Conservation (phyloP, 2,797 vertebrate species). For the Chrysocyon brachyurus region DNA sequence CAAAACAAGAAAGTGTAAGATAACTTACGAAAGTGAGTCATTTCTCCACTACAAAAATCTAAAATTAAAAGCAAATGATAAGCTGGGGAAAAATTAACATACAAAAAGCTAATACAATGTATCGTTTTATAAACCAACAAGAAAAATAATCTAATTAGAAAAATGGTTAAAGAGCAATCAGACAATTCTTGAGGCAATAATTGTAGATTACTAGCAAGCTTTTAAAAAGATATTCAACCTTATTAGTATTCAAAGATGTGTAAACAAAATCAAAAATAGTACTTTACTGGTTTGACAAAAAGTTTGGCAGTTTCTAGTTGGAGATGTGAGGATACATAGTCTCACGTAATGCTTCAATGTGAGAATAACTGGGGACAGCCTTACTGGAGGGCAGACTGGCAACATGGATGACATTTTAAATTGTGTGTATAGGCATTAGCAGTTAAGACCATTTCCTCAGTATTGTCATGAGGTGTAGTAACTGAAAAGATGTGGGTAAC, state of each 20-base stretch:
- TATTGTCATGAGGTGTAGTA: background rate
- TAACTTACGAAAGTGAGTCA: background rate
- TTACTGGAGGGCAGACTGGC: background rate
- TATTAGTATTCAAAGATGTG: constrained; percentile 34
- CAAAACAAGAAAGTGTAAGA: background rate
- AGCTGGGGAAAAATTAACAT: background rate
- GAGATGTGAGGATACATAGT: background rate
- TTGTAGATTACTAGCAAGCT: background rate
- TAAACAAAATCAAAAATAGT: background rate
- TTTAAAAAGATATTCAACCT: background rate
- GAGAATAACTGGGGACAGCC: background rate
- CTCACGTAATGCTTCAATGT: constrained; percentile 30
- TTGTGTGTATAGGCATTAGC: background rate
- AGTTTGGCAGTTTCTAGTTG: background rate
- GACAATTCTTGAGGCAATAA: background rate
- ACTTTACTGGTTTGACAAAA: constrained; percentile 30
- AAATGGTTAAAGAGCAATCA: background rate
- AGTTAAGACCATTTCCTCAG: background rate
- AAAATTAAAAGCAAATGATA: constrained; percentile 1
- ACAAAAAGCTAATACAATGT: background rate
- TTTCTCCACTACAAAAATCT: constrained; percentile 34
- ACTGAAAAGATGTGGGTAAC: background rate
- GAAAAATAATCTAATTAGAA: background rate
- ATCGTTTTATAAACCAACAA: background rate
- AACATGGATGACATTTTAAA: background rate